Conservation (phyloP, 2,888 invertebrate species). For the Tethea ocularis region DNA sequence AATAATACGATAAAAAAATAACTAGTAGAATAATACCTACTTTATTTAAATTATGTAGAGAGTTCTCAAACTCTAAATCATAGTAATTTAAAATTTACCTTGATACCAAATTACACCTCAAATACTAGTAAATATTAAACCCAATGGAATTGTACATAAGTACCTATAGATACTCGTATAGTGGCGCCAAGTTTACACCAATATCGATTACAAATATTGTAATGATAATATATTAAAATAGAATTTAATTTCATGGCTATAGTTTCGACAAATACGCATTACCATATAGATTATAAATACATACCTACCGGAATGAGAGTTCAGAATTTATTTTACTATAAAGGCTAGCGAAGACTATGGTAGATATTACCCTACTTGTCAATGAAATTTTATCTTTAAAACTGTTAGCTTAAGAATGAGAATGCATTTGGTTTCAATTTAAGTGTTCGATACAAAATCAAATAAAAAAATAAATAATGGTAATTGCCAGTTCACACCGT, state of each 20-base stretch:
- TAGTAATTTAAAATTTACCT: too few relatives aligned
- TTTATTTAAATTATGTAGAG: too few relatives aligned
- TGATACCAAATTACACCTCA: not conserved
- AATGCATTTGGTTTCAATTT: slow-evolving; percentile 25
- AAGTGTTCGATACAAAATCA: slow-evolving; percentile 65
- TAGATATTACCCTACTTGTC: too few relatives aligned
- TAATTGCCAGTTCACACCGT: slow-evolving; percentile 70
- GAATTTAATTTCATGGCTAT: slow-evolving; percentile 51
- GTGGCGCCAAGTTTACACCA: not conserved
- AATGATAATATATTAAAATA: slow-evolving; percentile 20
- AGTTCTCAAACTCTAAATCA: too few relatives aligned
- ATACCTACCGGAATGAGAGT: slow-evolving; percentile 50
- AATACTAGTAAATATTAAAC: too few relatives aligned
- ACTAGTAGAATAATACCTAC: too few relatives aligned
- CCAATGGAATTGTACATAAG: not conserved
- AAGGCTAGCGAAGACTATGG: slow-evolving; percentile 42
- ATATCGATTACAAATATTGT: slow-evolving; percentile 11
- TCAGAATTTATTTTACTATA: slow-evolving; percentile 53
- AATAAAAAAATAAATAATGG: slow-evolving; percentile 71
- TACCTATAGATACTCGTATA: not conserved
- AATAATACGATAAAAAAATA: too few relatives aligned
- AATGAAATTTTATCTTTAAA: slow-evolving; percentile 35
- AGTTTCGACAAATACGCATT: slow-evolving; percentile 50
- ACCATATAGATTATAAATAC: slow-evolving; percentile 53
- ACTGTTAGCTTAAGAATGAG: slow-evolving; percentile 20